Evolutionary conservation across 2,888 invertebrate genomes (phyloP), one percentile per base, ranked within the genome.

Genomic region (Nebria salina): DNA sequence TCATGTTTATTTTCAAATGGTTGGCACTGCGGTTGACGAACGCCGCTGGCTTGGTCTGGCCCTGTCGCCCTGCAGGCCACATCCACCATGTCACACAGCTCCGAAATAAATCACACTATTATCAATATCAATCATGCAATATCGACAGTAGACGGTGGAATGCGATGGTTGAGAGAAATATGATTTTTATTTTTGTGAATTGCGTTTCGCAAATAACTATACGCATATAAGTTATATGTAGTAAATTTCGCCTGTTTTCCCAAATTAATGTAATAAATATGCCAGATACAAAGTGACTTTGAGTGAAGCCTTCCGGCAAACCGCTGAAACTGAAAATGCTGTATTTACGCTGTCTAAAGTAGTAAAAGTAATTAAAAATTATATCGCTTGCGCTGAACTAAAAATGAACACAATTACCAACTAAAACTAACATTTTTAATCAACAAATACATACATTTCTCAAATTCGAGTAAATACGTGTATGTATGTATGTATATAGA

Each of bases 1-100:
- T 79, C 81, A 82, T 83, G 83, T 84, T 84, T 83, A 83, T 83
- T 83, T 83, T 84, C 76, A 82, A 83, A 82, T 83, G 83, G 82
- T 75, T 80, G 83, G 79, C 82, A 76, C 72, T 75, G 75, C 77
- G 82, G 81, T 77, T 82, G 83, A 75, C 76, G 81, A 42, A 65
- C 20, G 81, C 81, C 65, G 8, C 72, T 34, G 75, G 75, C 66
- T 15, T 25, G 11, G 8, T 25, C 66, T 34, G 34, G 34, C 34
- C 54, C 54, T 54, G 54, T 54, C 54, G 13, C 54, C 54, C 54
- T 54, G 4, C 54, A 54, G 54, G 54, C 43, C 43, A 43, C 43
- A 43, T 54, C 13, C 54, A 54, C 43, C 43, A 43, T 43, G 43
- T 54, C 54, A 54, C 54, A 54, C 7, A 54, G 13, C 13, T 1